Percentiles rank a stretch among this genome's conserved stretches.
Conservation (phyloP, 1,140 invertebrate genomes). For the Eciton burchellii region DNA sequence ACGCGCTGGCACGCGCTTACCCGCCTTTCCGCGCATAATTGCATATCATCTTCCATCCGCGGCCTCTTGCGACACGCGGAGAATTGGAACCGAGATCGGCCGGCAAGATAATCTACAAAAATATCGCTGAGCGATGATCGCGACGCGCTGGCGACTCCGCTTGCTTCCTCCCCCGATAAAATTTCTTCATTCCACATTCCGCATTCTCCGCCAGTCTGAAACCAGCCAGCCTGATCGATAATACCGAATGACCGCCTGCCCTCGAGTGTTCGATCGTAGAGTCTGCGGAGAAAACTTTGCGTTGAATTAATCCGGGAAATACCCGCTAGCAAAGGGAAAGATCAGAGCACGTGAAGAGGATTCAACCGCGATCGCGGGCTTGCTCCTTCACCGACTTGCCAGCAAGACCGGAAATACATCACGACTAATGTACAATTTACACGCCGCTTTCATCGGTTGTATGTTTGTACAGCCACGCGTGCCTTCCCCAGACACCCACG, state of each 20-base stretch:
- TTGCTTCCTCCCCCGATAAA: not conserved
- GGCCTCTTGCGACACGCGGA: constrained; percentile 46
- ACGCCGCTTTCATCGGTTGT: constrained; percentile 9
- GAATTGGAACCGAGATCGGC: not conserved
- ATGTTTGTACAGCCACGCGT: constrained; percentile 12
- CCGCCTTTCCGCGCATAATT: constrained; percentile 68
- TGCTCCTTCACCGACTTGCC: no score
- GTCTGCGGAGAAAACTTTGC: no score
- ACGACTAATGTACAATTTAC: constrained; percentile 21
- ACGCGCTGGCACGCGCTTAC: constrained; percentile 65
- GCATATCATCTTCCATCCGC: constrained; percentile 67
- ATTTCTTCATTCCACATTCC: not conserved
- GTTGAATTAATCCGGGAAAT: no score
- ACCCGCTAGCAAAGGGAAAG: no score
- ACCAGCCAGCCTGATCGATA: not conserved
- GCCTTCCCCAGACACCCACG: constrained; percentile 7
- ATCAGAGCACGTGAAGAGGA: no score
- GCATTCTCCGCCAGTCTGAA: no score
- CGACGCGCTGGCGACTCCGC: not conserved
- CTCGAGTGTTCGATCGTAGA: constrained; percentile 19
- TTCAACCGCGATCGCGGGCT: no score
- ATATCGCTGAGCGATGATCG: constrained; percentile 41
- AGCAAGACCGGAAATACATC: constrained; percentile 8
- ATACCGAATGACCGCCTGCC: constrained; percentile 34
- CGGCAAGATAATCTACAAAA: not conserved